Conservation (phyloP, 2,113 vertebrate genomes). For the Engystomops pustulosus region DNA sequence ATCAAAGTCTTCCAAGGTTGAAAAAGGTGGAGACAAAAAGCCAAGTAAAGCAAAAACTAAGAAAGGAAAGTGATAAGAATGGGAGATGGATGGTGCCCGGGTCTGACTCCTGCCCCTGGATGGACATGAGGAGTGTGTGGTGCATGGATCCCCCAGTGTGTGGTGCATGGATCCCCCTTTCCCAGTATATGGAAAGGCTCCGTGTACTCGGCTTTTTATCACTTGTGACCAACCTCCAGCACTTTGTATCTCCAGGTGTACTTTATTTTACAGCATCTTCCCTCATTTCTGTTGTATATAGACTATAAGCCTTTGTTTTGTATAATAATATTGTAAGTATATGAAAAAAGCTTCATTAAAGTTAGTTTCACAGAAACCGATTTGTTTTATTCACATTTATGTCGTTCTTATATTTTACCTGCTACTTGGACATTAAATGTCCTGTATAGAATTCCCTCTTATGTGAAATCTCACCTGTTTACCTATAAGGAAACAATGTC, state of each 20-base stretch:
- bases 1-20: slow-evolving; percentile 78
- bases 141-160: neutral
- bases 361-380: slow-evolving; percentile 58
- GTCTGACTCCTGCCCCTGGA: neutral
- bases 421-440: too few species aligned
- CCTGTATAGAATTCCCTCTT: too few species aligned
- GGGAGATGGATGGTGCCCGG: neutral
- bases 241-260: slow-evolving; percentile 17
- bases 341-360: slow-evolving; percentile 72
- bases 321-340: slow-evolving; percentile 70
- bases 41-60: slow-evolving; percentile 84
- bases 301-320: slow-evolving; percentile 65
- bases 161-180: neutral
- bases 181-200: neutral
- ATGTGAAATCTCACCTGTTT: too few species aligned
- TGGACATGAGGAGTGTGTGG: neutral
- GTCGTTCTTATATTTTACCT: too few species aligned
- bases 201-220: neutral
- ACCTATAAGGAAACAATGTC: too few species aligned
- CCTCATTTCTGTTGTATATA: slow-evolving; percentile 72
- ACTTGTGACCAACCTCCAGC: neutral
- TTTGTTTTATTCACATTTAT: too few species aligned
- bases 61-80: slow-evolving; percentile 75
- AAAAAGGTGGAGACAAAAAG: slow-evolving; percentile 78
- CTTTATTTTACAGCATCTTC: slow-evolving; percentile 45